Evolutionary conservation across 1,140 invertebrate genomes (phyloP).

Genomic region (Aleiodes sp.): DNA sequence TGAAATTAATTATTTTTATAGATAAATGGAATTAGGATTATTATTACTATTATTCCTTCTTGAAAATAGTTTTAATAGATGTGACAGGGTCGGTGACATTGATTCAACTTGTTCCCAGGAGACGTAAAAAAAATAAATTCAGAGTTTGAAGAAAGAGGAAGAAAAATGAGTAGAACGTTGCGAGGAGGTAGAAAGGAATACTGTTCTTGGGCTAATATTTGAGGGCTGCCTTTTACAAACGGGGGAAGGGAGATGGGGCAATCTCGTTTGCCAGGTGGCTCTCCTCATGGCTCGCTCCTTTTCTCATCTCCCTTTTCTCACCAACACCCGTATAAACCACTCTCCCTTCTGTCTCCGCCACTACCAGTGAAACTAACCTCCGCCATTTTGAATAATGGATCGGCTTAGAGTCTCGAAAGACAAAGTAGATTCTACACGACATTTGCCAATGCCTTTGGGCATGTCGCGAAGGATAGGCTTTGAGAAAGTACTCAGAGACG

Average conservation of each 20-base stretch:
- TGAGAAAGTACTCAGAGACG: slow-evolving; percentile 4
- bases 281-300: slow-evolving; percentile 13
- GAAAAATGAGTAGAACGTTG: neutral
- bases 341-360: neutral
- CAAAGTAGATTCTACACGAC: slow-evolving; percentile 42
- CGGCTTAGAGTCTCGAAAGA: slow-evolving; percentile 36
- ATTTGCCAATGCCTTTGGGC: slow-evolving; percentile 20
- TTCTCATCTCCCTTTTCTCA: neutral
- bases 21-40: neutral
- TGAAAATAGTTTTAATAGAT: neutral
- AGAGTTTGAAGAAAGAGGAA: neutral
- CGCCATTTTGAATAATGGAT: slow-evolving; percentile 48
- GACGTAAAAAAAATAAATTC: neutral
- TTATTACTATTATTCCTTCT: too few species aligned
- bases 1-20: too few species aligned
- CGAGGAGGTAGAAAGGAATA: neutral
- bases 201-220: slow-evolving; percentile 42
- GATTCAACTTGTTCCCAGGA: neutral
- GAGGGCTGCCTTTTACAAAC: slow-evolving; percentile 38
- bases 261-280: slow-evolving; percentile 41
- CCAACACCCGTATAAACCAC: neutral
- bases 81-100: neutral
- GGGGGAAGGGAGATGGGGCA: slow-evolving; percentile 21
- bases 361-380: neutral
- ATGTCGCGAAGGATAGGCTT: neutral